Percentiles rank a stretch among this genome's conserved stretches.
These are phyloP conservation scores for Mythimna impura DNA, from an alignment of 2,888 invertebrate species.

Conservation along the genomic window DNA sequence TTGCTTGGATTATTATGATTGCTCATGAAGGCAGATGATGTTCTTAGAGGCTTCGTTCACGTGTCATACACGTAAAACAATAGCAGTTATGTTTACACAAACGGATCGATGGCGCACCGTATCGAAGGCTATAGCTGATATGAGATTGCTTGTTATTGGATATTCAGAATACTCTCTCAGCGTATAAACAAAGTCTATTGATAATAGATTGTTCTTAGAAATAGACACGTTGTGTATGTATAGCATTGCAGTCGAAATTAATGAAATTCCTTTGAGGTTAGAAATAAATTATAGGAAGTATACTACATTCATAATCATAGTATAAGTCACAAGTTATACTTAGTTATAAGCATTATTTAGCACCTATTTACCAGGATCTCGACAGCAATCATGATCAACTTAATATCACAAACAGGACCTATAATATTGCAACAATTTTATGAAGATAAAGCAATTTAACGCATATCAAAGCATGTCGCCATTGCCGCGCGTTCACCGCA, in stretches of 20 bases:
- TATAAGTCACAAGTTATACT: no score
- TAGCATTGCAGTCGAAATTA: conserved; percentile 10
- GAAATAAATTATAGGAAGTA: background rate
- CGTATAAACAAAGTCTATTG: conserved; percentile 16
- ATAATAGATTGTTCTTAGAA: conserved; percentile 15
- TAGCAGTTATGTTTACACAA: conserved; percentile 49
- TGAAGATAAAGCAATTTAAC: conserved; percentile 59
- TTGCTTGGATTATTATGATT: conserved; percentile 36
- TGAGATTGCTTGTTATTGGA: conserved; percentile 48
- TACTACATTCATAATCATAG: background rate
- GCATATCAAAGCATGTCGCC: conserved; percentile 40
- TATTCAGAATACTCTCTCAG: conserved; percentile 21
- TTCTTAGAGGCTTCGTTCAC: conserved; percentile 62
- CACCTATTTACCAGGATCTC: background rate
- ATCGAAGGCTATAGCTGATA: conserved; percentile 39
- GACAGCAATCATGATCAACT: background rate
- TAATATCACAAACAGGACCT: conserved; percentile 14
- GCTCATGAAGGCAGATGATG: conserved; percentile 51
- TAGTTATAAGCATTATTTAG: background rate
- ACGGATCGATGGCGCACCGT: conserved; percentile 42
- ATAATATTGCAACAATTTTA: conserved; percentile 14
- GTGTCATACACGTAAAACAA: conserved; percentile 57
- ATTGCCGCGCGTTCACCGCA: conserved; percentile 40
- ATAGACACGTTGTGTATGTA: background rate
- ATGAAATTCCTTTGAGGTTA: conserved; percentile 24